These are phyloP conservation scores for Thermophis baileyi DNA, from an alignment of 2,113 vertebrate species.

Conservation along the genomic window DNA sequence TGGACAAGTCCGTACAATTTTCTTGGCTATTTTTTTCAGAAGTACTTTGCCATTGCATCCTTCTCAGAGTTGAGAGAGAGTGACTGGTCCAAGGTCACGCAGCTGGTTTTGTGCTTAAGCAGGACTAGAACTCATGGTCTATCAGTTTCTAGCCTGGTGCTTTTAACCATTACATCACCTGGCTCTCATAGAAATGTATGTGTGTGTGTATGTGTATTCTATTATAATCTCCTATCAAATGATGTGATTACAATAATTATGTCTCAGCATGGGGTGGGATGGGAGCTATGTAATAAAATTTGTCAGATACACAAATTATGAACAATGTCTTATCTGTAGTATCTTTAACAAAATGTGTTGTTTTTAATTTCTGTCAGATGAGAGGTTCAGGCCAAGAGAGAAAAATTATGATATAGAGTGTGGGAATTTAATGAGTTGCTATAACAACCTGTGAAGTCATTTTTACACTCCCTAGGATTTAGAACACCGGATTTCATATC, in stretches of 20 bases:
- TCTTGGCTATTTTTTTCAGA: not conserved
- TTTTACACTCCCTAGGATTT: not conserved
- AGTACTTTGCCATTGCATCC: not conserved
- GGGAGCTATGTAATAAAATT: not conserved
- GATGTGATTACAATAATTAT: not conserved
- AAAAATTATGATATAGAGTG: not conserved
- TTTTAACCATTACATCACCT: not conserved
- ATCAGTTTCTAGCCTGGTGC: not conserved
- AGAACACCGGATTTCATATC: not conserved
- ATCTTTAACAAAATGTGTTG: not conserved
- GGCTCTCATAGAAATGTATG: not conserved
- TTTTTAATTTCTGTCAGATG: not conserved
- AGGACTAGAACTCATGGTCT: not conserved
- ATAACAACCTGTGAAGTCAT: conserved; percentile 1
- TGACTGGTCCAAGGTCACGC: not conserved
- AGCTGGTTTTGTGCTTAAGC: not conserved
- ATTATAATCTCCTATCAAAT: not conserved
- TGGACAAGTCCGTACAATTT: not conserved
- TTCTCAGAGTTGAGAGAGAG: not conserved
- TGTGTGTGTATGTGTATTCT: not conserved
- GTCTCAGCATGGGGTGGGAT: not conserved
- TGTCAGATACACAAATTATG: not conserved
- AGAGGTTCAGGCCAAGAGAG: not conserved
- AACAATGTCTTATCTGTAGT: not conserved
- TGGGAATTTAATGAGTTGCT: not conserved